Evolutionary conservation across 2,797 vertebrate genomes (phyloP), one percentile per base, ranked within the genome.

Genomic region (Tympanoctomys barrerae): DNA sequence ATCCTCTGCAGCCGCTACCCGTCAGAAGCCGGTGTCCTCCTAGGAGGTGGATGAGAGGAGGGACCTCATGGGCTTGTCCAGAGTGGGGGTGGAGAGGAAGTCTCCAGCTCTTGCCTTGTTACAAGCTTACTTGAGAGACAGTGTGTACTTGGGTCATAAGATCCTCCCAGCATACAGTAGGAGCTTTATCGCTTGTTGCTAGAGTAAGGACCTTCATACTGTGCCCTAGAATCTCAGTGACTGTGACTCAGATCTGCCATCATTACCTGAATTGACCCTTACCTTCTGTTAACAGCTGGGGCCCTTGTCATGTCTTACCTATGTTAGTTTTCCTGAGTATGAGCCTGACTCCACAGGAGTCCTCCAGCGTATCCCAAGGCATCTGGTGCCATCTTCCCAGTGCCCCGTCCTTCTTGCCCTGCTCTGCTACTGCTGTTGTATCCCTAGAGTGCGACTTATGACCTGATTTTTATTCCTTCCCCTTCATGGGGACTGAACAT

Each of bases 21-120:
- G 36, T 78, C 83, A 91, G 91, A 82, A 86, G 90, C 93, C 89
- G 57, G 87, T 94, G 81, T 92, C 90, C 88, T 92, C 90, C 92
- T 68, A 5, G 24, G 66, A 95, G 80, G 89, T 4, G 42, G 62
- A 61, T 31, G 71, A 54, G 33, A 18, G 5, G 0, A 33, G 59
- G 68, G 39, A 33, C 42, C 42, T 4, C 12, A 62, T 36, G 3
- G 31, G 57, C 49, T 62, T 73, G 87, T 54, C 7, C 33, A 39
- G 46, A 68, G 78, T 16, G 4, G 36, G 42, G 54, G 89, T n/a
- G 39, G 59, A 86, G 85, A 49, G 88, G 52, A 79, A 26, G 49
- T 79, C 22, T 46, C 1, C 7, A 64, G 7, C 52, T 28, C 28
- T 90, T 87, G 13, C 9, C 36, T 75, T 86, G 83, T 94, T 89